These are phyloP conservation scores for Caradrina clavipalpis DNA, from an alignment of 2,888 invertebrate genomes.

Conservation along the genomic window DNA sequence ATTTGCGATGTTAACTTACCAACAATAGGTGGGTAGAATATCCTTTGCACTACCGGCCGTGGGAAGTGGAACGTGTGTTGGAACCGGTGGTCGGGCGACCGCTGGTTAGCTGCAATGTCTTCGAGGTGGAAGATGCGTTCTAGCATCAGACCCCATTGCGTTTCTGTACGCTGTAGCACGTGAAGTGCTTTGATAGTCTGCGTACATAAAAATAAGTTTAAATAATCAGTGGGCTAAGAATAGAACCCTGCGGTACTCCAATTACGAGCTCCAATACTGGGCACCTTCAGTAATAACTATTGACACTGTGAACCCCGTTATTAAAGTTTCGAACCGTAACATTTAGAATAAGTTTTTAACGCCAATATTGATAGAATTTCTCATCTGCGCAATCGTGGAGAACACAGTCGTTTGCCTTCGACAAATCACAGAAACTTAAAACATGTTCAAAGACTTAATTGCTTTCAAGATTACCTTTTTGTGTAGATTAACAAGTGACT, in stretches of 20 bases:
- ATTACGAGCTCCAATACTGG: not conserved
- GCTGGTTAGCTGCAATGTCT: constrained; percentile 95
- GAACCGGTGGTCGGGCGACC: constrained; percentile 90
- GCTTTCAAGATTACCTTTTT: constrained; percentile 92
- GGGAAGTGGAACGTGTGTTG: constrained; percentile 93
- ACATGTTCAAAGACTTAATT: not conserved
- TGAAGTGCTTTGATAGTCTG: constrained; percentile 97
- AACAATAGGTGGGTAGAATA: constrained; percentile 92
- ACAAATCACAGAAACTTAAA: not conserved
- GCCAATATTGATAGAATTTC: not conserved
- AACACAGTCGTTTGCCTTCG: constrained; percentile 3
- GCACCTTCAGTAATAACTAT: not conserved
- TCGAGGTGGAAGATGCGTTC: constrained; percentile 95
- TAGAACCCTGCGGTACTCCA: constrained; percentile 18
- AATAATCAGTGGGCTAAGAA: not conserved
- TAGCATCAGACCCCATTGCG: constrained; percentile 97
- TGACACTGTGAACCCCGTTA: not conserved
- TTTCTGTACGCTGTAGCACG: constrained; percentile 97
- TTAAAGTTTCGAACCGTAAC: too few relatives aligned
- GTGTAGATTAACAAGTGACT: constrained; percentile 97
- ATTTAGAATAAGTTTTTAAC: not conserved
- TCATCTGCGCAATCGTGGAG: not conserved
- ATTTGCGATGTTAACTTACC: constrained; percentile 82
- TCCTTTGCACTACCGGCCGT: constrained; percentile 90
- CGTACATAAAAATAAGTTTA: not conserved